These are phyloP conservation scores for Chionodraco myersi DNA, from an alignment of 2,113 vertebrate genomes.

Conservation along the genomic window DNA sequence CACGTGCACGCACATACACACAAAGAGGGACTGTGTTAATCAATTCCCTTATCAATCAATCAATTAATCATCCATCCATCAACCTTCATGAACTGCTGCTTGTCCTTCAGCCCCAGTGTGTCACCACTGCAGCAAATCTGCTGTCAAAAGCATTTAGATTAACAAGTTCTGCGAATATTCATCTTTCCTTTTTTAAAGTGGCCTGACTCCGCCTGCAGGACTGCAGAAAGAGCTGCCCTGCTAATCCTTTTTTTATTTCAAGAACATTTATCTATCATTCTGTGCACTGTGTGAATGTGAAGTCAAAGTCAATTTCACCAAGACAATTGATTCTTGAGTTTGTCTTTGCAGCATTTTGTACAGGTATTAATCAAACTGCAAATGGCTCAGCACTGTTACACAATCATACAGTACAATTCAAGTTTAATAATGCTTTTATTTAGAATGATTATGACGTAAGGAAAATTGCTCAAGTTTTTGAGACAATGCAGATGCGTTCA, in stretches of 20 bases:
- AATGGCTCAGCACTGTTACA: background rate
- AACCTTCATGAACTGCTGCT: slow-evolving; percentile 43
- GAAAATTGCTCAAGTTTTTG: background rate
- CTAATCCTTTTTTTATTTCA: background rate
- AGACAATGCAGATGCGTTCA: slow-evolving; percentile 1
- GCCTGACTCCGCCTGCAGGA: background rate
- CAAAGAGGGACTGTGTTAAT: slow-evolving; percentile 37
- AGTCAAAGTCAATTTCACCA: slow-evolving; percentile 1
- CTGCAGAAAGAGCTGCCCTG: background rate
- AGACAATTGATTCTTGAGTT: background rate
- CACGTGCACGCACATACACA: slow-evolving; percentile 25
- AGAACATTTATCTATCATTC: background rate
- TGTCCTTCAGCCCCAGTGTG: slow-evolving; percentile 51
- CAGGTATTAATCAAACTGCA: background rate
- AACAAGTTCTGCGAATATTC: background rate
- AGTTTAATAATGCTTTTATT: slow-evolving; percentile 9
- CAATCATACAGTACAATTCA: background rate
- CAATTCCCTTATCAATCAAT: slow-evolving; percentile 58
- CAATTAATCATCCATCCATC: slow-evolving; percentile 23
- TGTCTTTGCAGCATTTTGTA: background rate
- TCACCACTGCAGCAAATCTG: slow-evolving; percentile 4
- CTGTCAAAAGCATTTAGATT: background rate
- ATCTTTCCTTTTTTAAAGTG: background rate
- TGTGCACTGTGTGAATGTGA: background rate
- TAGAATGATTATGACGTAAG: background rate